These are phyloP conservation scores for Rhinichthys osculus DNA, from an alignment of 2,797 vertebrate genomes.

Conservation along the genomic window DNA sequence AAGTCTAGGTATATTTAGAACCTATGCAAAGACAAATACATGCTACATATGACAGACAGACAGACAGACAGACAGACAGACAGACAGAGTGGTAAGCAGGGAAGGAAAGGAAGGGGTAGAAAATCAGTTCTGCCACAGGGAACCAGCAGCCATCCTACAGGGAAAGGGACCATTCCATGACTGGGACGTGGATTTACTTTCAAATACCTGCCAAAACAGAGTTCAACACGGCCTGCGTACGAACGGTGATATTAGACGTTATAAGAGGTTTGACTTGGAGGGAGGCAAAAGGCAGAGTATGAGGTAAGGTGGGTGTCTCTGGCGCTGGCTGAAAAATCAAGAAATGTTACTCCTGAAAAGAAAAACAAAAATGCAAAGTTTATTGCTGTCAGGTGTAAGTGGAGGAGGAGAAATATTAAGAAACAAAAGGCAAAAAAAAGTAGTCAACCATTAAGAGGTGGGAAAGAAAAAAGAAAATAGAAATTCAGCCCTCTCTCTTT, in stretches of 20 bases:
- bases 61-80: constrained; percentile 73
- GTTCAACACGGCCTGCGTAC: constrained; percentile 92
- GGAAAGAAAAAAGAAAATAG: constrained; percentile 72
- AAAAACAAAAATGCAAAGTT: constrained; percentile 60
- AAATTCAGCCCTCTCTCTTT: constrained; percentile 64
- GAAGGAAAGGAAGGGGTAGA: constrained; percentile 84
- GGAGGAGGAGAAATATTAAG: constrained; percentile 54
- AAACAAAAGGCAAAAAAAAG: constrained; percentile 50
- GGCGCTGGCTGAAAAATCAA: constrained; percentile 62
- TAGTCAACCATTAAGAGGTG: constrained; percentile 70
- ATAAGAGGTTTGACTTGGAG: constrained; percentile 81
- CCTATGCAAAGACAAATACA: constrained; percentile 74
- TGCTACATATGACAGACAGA: constrained; percentile 65
- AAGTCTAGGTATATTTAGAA: neutral
- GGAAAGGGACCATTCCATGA: constrained; percentile 84
- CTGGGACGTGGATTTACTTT: constrained; percentile 86
- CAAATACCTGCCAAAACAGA: constrained; percentile 75
- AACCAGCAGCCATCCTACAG: constrained; percentile 99
- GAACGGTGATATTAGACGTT: constrained; percentile 93
- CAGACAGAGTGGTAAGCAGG: constrained; percentile 78
- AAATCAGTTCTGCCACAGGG: constrained; percentile 95
- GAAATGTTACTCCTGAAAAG: constrained; percentile 65
- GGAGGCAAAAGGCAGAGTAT: constrained; percentile 69
- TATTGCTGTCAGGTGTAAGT: constrained; percentile 57
- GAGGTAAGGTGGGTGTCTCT: constrained; percentile 56